These are phyloP conservation scores for Fregetta grallaria DNA, from an alignment of 2,113 vertebrate genomes.

Conservation along the genomic window DNA sequence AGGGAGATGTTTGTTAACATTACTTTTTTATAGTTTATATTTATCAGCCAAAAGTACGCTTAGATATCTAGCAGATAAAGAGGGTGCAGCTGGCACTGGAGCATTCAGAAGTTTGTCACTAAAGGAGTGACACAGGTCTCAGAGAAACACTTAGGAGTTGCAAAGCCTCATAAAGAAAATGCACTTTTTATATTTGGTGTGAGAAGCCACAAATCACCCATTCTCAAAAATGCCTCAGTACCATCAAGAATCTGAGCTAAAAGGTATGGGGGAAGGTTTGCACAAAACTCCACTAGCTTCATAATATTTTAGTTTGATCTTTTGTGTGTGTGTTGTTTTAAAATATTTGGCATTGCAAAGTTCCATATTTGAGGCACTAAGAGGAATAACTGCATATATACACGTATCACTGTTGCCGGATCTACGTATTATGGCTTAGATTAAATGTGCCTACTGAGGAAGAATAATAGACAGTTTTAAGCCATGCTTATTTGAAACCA, in stretches of 20 bases:
- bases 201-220: background rate
- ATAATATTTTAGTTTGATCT: background rate
- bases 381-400: background rate
- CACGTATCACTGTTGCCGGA: background rate
- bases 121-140: background rate
- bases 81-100: background rate
- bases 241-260: background rate
- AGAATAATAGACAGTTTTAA: background rate
- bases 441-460: background rate
- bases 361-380: background rate
- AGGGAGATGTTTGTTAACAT: background rate
- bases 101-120: background rate
- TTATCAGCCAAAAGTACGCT: background rate
- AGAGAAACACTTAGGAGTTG: background rate
- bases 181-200: background rate
- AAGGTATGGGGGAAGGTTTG: background rate
- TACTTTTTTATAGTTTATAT: background rate
- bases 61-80: background rate
- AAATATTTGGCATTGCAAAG: background rate
- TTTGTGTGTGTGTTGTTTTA: background rate
- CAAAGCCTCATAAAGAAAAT: background rate
- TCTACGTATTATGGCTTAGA: background rate
- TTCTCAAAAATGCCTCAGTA: background rate
- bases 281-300: background rate
- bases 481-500: background rate